These are phyloP conservation scores for Neofelis nebulosa DNA, from an alignment of 2,113 vertebrate genomes.

Conservation along the genomic window DNA sequence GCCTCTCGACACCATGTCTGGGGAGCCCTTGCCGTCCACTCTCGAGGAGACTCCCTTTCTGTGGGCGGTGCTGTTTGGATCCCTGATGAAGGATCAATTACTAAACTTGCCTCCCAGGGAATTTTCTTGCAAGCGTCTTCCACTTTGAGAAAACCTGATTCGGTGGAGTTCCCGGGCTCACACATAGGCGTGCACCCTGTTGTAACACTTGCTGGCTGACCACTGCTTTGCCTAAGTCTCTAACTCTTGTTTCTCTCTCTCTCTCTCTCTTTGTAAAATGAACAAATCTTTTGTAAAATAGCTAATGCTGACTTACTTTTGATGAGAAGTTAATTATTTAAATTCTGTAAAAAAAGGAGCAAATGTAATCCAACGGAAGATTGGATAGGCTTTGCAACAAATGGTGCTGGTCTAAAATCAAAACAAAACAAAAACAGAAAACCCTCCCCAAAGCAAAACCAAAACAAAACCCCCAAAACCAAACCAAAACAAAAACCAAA, in stretches of 20 bases:
- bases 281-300: background rate
- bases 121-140: background rate
- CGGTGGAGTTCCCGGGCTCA: too few relatives aligned
- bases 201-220: background rate
- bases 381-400: background rate
- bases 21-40: too few relatives aligned
- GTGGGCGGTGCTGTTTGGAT: background rate
- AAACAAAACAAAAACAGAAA: too few relatives aligned
- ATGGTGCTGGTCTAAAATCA: background rate
- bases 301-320: background rate
- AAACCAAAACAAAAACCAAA: too few relatives aligned
- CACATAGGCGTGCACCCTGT: fast-evolving
- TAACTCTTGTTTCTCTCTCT: background rate
- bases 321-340: background rate
- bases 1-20: fast-evolving
- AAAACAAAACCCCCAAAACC: too few relatives aligned
- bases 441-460: too few relatives aligned
- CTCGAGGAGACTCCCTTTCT: background rate
- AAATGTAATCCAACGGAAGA: background rate
- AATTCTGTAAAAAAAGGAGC: background rate
- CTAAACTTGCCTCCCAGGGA: background rate
- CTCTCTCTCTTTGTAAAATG: background rate
- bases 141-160: background rate
- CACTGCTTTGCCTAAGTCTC: background rate
- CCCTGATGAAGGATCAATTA: background rate